A percentile compares a stretch with the other conserved stretches of the same genome.
phyloP scores from a whole-genome alignment of 2,888 invertebrate genomes.

The Ptychoptera albimana region DNA sequence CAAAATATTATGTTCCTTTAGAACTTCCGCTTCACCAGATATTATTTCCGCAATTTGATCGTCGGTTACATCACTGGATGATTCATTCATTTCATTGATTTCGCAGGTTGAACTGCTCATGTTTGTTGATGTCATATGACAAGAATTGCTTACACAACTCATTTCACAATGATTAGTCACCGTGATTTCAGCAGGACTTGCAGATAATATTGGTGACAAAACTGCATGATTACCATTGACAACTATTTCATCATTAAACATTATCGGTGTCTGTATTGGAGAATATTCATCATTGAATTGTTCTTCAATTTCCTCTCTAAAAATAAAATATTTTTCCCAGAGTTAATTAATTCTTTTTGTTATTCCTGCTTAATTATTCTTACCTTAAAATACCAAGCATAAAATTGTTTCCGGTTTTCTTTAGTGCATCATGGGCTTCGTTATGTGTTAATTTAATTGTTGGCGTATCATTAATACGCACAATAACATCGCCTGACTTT shows the following conservation, averaged over 20 bases:
- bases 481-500: constrained; percentile 67
- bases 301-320: neutral
- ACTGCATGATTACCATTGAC: too few relatives aligned
- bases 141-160: neutral
- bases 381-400: constrained; percentile 37
- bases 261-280: neutral
- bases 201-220: too few relatives aligned
- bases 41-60: constrained; percentile 50
- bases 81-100: neutral
- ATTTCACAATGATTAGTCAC: neutral
- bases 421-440: constrained; percentile 58
- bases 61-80: constrained; percentile 34
- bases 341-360: too few relatives aligned
- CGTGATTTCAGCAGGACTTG: too few relatives aligned
- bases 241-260: neutral
- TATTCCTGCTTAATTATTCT: too few relatives aligned
- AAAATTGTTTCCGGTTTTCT: constrained; percentile 53
- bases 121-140: constrained; percentile 10
- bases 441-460: constrained; percentile 56
- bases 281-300: neutral
- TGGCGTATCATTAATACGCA: constrained; percentile 54
- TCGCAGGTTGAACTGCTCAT: constrained; percentile 14
- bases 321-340: too few relatives aligned
- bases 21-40: constrained; percentile 49
- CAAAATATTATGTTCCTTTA: constrained; percentile 50